Evolutionary conservation across 2,888 invertebrate species (phyloP).

Genomic region (Pyralis farinalis): DNA sequence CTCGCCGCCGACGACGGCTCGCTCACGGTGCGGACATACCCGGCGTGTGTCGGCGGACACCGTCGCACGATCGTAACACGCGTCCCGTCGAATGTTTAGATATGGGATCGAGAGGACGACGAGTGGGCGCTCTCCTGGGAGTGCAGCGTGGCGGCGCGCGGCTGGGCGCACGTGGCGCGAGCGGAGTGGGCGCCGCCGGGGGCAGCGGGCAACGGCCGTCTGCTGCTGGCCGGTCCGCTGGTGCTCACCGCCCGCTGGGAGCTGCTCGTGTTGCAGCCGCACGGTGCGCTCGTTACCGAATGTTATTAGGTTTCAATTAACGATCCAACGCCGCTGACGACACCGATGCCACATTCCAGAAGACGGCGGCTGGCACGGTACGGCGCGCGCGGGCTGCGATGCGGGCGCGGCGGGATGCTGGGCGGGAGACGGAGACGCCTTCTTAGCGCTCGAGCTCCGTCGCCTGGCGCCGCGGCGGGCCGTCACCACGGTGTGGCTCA

Average conservation of each 20-base stretch:
- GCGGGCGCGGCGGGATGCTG: constrained; percentile 44
- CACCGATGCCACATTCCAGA: constrained; percentile 19
- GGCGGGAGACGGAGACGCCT: constrained; percentile 36
- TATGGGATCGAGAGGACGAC: constrained; percentile 18
- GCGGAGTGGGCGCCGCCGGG: constrained; percentile 24
- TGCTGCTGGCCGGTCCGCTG: constrained; percentile 48
- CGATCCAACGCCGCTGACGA: too few relatives aligned
- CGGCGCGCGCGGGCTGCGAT: constrained; percentile 41
- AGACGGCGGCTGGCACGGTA: constrained; percentile 25
- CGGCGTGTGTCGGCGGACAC: too few relatives aligned
- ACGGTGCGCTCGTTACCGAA: too few relatives aligned
- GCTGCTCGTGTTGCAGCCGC: constrained; percentile 39
- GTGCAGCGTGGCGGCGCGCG: constrained; percentile 24
- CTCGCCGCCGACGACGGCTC: constrained; percentile 32
- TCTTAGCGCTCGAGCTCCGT: constrained; percentile 45
- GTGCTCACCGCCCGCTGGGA: constrained; percentile 49
- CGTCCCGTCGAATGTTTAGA: constrained; percentile 8
- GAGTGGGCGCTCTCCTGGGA: constrained; percentile 20
- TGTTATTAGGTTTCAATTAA: too few relatives aligned
- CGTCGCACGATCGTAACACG: not conserved
- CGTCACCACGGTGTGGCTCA: constrained; percentile 54
- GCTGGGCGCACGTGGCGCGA: constrained; percentile 32
- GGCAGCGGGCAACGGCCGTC: constrained; percentile 22
- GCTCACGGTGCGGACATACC: constrained; percentile 27
- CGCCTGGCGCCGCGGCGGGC: constrained; percentile 40